phyloP scores from a whole-genome alignment of 2,888 invertebrate genomes.

The Athalia circularis region DNA sequence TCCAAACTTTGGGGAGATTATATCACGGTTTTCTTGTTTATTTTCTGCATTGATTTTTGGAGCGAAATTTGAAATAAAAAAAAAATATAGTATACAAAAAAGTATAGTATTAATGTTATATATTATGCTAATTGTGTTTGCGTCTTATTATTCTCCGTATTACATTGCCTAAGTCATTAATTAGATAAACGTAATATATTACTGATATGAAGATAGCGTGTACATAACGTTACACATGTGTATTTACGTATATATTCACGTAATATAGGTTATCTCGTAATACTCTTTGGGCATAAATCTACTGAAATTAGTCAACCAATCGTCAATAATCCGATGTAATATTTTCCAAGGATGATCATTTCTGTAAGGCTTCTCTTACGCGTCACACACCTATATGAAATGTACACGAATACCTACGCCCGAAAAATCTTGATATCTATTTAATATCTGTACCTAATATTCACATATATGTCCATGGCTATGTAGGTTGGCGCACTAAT shows the following conservation, averaged over 20 bases:
- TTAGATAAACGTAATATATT: background rate
- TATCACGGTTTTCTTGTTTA: no score
- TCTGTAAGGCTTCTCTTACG: conserved; percentile 19
- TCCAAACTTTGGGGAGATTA: no score
- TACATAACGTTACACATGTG: background rate
- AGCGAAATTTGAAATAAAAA: no score
- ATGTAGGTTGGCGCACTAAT: no score
- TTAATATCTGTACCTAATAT: no score
- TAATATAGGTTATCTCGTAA: background rate
- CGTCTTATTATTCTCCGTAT: background rate
- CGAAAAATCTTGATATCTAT: no score
- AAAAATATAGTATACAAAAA: no score
- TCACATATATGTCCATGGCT: no score
- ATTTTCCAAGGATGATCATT: conserved; percentile 3
- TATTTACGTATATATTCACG: background rate
- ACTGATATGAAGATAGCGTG: background rate
- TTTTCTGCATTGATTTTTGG: no score
- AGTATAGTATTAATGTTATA: background rate
- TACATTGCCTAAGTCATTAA: conserved; percentile 1
- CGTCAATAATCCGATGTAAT: conserved; percentile 33
- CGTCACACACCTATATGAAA: background rate
- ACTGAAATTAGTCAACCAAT: conserved; percentile 26
- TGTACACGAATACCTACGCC: background rate
- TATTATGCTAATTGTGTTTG: background rate
- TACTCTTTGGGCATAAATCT: background rate